Conservation (phyloP, 2,797 vertebrate species). For the Rhodeus uyekii region DNA sequence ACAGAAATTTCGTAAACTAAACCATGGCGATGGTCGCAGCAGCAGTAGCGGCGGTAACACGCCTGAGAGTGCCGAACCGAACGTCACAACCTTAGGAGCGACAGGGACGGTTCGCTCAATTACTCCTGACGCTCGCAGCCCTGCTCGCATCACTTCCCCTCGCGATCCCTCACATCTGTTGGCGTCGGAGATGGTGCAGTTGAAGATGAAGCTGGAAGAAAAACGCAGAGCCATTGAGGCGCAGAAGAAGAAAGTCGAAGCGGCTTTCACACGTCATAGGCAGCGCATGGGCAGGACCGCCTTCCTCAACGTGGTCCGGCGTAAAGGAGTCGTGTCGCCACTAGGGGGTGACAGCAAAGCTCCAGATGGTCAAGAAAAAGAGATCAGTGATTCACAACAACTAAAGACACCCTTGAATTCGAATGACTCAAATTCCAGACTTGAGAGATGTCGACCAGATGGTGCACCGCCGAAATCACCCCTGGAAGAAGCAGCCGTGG, state of each 20-base stretch:
- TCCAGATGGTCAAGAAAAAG: conserved; percentile 76
- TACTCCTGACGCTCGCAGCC: conserved; percentile 76
- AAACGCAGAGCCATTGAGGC: conserved; percentile 97
- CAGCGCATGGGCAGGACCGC: conserved; percentile 97
- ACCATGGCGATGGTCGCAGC: conserved; percentile 85
- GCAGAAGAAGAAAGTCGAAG: conserved; percentile 98
- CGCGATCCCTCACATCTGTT: conserved; percentile 90
- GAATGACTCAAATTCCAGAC: conserved; percentile 63
- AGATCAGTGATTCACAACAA: conserved; percentile 68
- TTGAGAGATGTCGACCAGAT: conserved; percentile 83
- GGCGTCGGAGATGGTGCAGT: conserved; percentile 95
- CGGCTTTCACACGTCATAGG: conserved; percentile 90
- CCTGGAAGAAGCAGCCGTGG: conserved; percentile 80
- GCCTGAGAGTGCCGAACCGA: conserved; percentile 89
- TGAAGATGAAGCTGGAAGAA: conserved; percentile 96
- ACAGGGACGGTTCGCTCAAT: conserved; percentile 65
- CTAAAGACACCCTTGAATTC: conserved; percentile 44
- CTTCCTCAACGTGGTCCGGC: conserved; percentile 93
- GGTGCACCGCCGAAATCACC: conserved; percentile 77
- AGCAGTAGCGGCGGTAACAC: conserved; percentile 92
- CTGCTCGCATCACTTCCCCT: conserved; percentile 67
- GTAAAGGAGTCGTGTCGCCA: conserved; percentile 85
- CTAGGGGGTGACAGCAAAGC: conserved; percentile 72
- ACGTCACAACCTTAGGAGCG: conserved; percentile 80
- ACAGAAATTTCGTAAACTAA: conserved; percentile 93